Percentiles rank a stretch among this genome's conserved stretches.
Evolutionary conservation across 64 coral and sea anemone species (phyloP).

Genomic region (Cladopsammia gracilis): DNA sequence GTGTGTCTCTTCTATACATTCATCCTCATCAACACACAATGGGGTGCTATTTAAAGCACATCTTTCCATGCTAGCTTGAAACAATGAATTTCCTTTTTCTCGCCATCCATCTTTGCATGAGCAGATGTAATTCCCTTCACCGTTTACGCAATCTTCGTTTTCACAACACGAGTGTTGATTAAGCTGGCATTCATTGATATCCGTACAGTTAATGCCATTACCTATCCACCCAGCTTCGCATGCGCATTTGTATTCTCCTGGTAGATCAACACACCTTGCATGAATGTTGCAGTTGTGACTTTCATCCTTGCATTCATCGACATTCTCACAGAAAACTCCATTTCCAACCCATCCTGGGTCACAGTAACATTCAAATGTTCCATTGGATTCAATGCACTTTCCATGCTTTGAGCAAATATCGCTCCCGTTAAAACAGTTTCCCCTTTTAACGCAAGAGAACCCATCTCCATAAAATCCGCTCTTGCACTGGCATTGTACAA

Average conservation of each 20-base stretch:
- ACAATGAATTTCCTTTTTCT: slow-evolving; percentile 1
- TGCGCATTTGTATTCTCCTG: slow-evolving; percentile 48
- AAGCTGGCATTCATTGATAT: slow-evolving; percentile 71
- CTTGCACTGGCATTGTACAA: slow-evolving; percentile 68
- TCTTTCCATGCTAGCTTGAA: neutral
- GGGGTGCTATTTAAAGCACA: neutral
- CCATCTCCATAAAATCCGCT: slow-evolving; percentile 76
- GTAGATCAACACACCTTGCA: slow-evolving; percentile 58
- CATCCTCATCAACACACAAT: slow-evolving; percentile 62
- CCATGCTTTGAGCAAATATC: slow-evolving; percentile 64
- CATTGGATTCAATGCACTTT: slow-evolving; percentile 57
- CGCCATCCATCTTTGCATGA: slow-evolving; percentile 71
- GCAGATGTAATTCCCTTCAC: slow-evolving; percentile 62
- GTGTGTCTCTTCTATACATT: slow-evolving; percentile 70
- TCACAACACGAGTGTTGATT: slow-evolving; percentile 62
- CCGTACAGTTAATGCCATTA: slow-evolving; percentile 59
- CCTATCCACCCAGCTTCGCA: slow-evolving; percentile 67
- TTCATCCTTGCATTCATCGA: slow-evolving; percentile 64
- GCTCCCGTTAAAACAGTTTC: slow-evolving; percentile 65
- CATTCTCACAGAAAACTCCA: slow-evolving; percentile 83
- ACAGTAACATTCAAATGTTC: slow-evolving; percentile 82
- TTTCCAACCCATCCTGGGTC: slow-evolving; percentile 73
- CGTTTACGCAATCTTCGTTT: slow-evolving; percentile 77
- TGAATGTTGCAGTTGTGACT: slow-evolving; percentile 65
- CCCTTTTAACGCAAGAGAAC: slow-evolving; percentile 62